Percentiles rank a stretch among this genome's conserved stretches.
Conservation (phyloP, 2,113 vertebrate genomes). For the Melanostigma gelatinosum region DNA sequence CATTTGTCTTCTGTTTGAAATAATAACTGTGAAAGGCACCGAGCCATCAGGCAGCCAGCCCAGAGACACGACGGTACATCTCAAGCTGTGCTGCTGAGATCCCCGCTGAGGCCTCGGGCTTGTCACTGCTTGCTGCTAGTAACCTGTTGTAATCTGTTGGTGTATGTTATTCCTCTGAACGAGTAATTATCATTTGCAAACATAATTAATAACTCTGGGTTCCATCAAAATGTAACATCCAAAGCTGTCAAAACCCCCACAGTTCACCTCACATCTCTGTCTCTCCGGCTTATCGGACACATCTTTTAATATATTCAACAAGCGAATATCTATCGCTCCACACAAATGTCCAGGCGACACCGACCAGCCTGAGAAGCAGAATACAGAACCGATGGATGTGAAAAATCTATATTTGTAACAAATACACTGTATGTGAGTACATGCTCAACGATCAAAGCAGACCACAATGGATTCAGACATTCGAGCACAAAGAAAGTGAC, state of each 20-base stretch:
- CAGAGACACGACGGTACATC: neutral
- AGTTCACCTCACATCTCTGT: neutral
- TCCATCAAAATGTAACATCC: neutral
- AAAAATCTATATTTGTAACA: neutral
- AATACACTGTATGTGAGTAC: neutral
- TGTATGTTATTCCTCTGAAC: neutral
- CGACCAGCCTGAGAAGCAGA: neutral
- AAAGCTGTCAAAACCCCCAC: neutral
- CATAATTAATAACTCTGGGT: neutral
- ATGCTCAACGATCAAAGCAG: conserved; percentile 22
- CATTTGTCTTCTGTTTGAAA: neutral
- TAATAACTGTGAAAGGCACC: neutral
- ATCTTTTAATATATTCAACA: neutral
- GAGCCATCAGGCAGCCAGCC: neutral
- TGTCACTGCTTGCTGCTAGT: neutral
- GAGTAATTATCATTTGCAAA: neutral
- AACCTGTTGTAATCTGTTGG: neutral
- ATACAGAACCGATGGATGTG: neutral
- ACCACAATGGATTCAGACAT: conserved; percentile 22
- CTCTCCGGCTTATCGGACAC: neutral
- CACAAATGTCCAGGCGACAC: neutral
- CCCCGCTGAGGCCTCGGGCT: neutral
- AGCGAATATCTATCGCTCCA: neutral
- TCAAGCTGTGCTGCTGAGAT: neutral
- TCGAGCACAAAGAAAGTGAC: conserved; percentile 27